A percentile compares a stretch with the other conserved stretches of the same genome.
Conservation (phyloP, 1,140 invertebrate genomes). For the Scaptomyza hsui region DNA sequence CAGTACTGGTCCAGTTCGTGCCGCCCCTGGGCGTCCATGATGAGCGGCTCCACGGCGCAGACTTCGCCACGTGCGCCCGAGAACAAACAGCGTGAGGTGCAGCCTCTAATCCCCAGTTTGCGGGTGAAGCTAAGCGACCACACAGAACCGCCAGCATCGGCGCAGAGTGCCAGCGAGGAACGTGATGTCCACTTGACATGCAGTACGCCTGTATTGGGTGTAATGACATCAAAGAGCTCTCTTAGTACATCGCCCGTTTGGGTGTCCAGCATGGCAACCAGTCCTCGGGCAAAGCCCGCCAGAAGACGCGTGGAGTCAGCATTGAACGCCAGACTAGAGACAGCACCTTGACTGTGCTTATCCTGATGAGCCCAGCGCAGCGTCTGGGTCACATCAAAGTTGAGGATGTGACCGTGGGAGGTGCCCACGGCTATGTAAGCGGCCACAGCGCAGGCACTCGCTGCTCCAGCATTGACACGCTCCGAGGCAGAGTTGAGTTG, state of each 20-base stretch:
- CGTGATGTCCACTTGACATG: slow-evolving; percentile 90
- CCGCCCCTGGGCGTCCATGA: slow-evolving; percentile 88
- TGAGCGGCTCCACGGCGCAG: slow-evolving; percentile 93
- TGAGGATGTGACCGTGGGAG: slow-evolving; percentile 94
- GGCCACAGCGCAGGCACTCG: slow-evolving; percentile 91
- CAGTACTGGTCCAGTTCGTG: slow-evolving; percentile 90
- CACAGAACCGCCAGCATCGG: slow-evolving; percentile 98
- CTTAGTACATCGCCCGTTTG: slow-evolving; percentile 90
- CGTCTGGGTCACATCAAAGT: slow-evolving; percentile 94
- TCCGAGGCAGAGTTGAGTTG: slow-evolving; percentile 93
- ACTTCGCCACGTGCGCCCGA: slow-evolving; percentile 97
- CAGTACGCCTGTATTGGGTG: slow-evolving; percentile 93
- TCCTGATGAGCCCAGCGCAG: slow-evolving; percentile 94
- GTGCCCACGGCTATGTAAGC: slow-evolving; percentile 95
- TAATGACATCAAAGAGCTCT: slow-evolving; percentile 93
- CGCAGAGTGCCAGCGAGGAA: slow-evolving; percentile 90
- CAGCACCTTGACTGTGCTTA: slow-evolving; percentile 90
- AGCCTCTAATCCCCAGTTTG: slow-evolving; percentile 93
- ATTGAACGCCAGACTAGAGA: slow-evolving; percentile 95
- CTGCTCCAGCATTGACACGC: slow-evolving; percentile 93
- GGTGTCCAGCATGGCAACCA: slow-evolving; percentile 93
- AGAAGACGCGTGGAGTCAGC: slow-evolving; percentile 93
- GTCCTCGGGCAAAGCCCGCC: slow-evolving; percentile 92
- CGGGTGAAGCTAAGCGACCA: slow-evolving; percentile 97
- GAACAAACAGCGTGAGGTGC: slow-evolving; percentile 95